Base-by-base conservation (phyloP, 2,797 vertebrate genomes). In the Cottoperca gobio region DNA sequence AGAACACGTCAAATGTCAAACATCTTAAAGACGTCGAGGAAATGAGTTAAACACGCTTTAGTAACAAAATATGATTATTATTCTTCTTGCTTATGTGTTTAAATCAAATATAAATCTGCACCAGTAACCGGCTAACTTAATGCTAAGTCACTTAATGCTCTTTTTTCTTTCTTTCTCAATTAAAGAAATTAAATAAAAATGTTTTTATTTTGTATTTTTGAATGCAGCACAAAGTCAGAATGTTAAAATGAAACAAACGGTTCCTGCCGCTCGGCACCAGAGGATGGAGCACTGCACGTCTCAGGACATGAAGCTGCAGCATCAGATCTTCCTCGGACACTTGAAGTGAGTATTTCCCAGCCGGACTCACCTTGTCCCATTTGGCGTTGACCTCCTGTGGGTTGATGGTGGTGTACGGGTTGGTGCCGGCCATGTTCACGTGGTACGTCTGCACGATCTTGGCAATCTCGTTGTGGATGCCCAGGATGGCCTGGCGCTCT, bases 361-460 rank as follows among this genome's bases (percentile, higher is more conserved):
- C 11, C 10, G 13, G 35, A 6, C 6, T 79, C 79, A 99, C 98
- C 52, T 97, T 97, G 83, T 99, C 98, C 98, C 98, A 99, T 93
- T 99, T 99, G 95, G 92, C 89, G 53, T 99, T 98, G 82, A 99
- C 95, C 93, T 99, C 97, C 59, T 97, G 97, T 16, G 98, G 96
- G 57, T 95, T 96, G 94, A 99, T 99, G 35, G 96, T 96, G 87
- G 97, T 98, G 91, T 99, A 99, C 26, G 98, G 98, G 91, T 99
- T 99, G 3, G 91, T 96, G 50, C 97, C 97, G 0, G 97, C 95
- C 92, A 99, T 98, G 87, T 99, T 99, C 82, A 99, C 97, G 0
- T 99, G 97, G 66, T 99, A 99, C 4, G 97, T 99, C 91, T 99
- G 98, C 55, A 98, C 97, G 2, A 99, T 99, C 94, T 99, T 99